Evolutionary conservation across 2,797 vertebrate species (phyloP).

Genomic region (Allobates femoralis): DNA sequence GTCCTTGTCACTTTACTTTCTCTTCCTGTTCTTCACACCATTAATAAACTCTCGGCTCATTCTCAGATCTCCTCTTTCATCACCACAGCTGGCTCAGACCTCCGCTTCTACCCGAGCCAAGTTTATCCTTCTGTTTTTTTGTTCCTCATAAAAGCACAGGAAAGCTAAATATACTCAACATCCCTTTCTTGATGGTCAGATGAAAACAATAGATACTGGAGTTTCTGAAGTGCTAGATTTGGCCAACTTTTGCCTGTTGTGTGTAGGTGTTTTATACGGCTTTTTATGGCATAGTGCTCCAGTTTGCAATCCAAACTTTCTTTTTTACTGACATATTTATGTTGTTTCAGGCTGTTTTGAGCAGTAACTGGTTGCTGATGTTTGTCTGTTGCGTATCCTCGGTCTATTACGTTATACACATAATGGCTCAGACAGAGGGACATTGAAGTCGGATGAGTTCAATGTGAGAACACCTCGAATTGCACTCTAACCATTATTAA

Average conservation of each 20-base stretch:
- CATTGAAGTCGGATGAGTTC: too few species aligned
- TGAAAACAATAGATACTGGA: background rate
- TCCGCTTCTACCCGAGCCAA: background rate
- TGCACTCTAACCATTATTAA: too few species aligned
- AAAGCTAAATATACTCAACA: background rate
- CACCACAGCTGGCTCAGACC: background rate
- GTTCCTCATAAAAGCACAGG: slow-evolving; percentile 4
- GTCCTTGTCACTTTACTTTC: slow-evolving; percentile 26
- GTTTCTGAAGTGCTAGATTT: background rate
- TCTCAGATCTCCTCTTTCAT: slow-evolving; percentile 35
- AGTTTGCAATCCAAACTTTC: too few species aligned
- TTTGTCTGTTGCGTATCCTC: too few species aligned
- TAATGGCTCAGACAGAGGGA: too few species aligned
- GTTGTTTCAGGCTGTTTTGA: too few species aligned
- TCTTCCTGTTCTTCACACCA: slow-evolving; percentile 46
- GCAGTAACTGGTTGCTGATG: too few species aligned
- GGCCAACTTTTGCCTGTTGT: background rate
- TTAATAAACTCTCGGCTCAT: slow-evolving; percentile 27
- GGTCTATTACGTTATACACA: too few species aligned
- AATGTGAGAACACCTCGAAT: too few species aligned
- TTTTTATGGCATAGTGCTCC: background rate
- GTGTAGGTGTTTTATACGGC: background rate
- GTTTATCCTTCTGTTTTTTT: background rate
- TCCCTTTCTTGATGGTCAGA: background rate
- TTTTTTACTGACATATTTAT: too few species aligned